phyloP scores from a whole-genome alignment of 2,113 vertebrate genomes.

The Sylvicapra grimmia region DNA sequence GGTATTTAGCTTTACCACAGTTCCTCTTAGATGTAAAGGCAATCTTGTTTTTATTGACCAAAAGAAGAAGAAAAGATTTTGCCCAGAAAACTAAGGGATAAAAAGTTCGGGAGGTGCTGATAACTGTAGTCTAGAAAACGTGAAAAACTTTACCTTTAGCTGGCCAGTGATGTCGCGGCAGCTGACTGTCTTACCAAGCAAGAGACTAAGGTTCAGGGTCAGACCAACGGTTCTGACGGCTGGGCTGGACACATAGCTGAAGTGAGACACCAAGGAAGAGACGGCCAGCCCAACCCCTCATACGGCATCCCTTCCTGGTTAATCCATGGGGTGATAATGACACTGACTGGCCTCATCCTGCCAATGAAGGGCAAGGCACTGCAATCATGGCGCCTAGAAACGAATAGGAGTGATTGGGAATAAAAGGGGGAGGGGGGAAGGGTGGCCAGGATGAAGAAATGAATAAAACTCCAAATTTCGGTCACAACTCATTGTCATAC shows the following conservation, averaged over 20 bases:
- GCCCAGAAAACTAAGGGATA: constrained; percentile 26
- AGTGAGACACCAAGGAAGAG: constrained; percentile 77
- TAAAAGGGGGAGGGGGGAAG: constrained; percentile 64
- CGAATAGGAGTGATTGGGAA: constrained; percentile 78
- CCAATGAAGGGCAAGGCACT: constrained; percentile 77
- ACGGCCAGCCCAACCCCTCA: constrained; percentile 78
- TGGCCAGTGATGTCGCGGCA: constrained; percentile 75
- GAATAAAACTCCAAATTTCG: constrained; percentile 72
- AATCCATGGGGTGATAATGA: constrained; percentile 79
- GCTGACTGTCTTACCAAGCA: constrained; percentile 75
- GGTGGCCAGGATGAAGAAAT: constrained; percentile 77
- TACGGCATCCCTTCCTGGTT: constrained; percentile 79
- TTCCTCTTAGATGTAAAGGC: constrained; percentile 13
- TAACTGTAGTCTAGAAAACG: constrained; percentile 73
- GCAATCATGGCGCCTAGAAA: constrained; percentile 79
- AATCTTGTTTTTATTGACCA: constrained; percentile 8
- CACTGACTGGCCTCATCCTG: constrained; percentile 78
- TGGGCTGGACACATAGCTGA: constrained; percentile 79
- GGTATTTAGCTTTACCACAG: not conserved
- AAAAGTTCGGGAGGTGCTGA: constrained; percentile 59
- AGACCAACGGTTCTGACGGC: constrained; percentile 76
- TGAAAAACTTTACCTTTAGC: constrained; percentile 79
- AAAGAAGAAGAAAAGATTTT: not conserved
- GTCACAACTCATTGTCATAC: constrained; percentile 62
- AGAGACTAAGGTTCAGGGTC: constrained; percentile 79